phyloP scores from a whole-genome alignment of 2,797 vertebrate species.

The Choloepus didactylus region DNA sequence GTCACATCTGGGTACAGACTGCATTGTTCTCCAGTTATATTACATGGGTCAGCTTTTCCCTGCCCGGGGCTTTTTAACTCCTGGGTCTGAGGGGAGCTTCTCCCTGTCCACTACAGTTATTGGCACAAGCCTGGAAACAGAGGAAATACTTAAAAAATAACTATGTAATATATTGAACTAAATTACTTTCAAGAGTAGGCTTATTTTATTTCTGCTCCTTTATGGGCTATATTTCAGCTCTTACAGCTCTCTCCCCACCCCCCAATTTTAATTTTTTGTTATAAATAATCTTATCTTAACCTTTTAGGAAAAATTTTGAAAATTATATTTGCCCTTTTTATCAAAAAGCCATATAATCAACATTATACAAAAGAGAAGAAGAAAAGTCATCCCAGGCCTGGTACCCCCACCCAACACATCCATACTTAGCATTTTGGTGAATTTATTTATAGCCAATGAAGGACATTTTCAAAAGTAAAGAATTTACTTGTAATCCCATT shows the following conservation, averaged over 20 bases:
- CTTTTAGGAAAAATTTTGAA: background rate
- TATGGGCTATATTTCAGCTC: background rate
- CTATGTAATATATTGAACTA: background rate
- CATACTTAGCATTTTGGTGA: background rate
- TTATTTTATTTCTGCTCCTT: background rate
- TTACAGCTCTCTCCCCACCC: no score
- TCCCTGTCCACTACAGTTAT: fast-evolving
- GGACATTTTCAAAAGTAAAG: background rate
- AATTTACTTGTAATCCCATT: background rate
- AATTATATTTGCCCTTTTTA: background rate
- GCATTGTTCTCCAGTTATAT: background rate
- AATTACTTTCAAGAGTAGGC: background rate
- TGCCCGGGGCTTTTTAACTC: background rate
- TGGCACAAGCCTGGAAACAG: background rate
- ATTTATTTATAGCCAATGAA: background rate
- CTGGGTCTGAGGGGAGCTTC: background rate
- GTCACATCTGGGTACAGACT: background rate
- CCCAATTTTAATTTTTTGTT: background rate
- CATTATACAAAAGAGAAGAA: background rate
- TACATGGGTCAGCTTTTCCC: background rate
- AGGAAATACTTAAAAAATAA: background rate
- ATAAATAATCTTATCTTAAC: background rate
- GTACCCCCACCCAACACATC: no score
- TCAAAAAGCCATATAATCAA: background rate
- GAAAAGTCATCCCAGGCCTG: background rate